Base-by-base conservation (phyloP, 2,797 vertebrate species). In the Miichthys miiuy region DNA sequence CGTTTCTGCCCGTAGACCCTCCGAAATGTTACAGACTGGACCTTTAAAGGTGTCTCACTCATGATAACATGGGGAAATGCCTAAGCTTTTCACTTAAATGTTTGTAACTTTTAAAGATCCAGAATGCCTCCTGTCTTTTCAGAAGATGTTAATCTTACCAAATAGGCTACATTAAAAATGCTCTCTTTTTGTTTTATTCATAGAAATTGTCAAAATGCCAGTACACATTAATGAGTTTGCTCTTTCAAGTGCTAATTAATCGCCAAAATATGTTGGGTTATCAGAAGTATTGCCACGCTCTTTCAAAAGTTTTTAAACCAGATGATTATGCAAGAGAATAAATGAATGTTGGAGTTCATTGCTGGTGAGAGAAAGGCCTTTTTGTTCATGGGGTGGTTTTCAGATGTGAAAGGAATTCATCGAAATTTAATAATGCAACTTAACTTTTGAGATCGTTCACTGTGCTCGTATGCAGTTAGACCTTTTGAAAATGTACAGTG, bases 401-500 rank as follows among this genome's bases (percentile, higher is more conserved):
- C 25, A 16, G 3, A 42, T 68, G 41, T 60, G 23, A 74, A 61
- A 63, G 4, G 10, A 68, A 70, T 83, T 34, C n/a, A 67, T 75
- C 41, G 34, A 8, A 61, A 56, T 67, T 50, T 68, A 54, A 66
- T 56, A 52, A 25, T 25, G 34, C 67, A 54, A 67, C 48, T 52
- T 50, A 27, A 67, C 70, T 80, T 74, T 71, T 38, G 21, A 27
- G 57, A 63, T 14, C 0, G 3, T 66, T 75, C 52, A 56, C 25
- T 44, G 62, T 68, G 67, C 72, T 68, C 50, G 17, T 70, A 14
- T 62, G 82, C 64, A 55, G 80, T 74, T 47, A 85, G 84, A 89
- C 89, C 87, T 88, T 88, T 86, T 20, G 41, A 69, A 80, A 89
- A 87, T 85, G 83, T 89, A 87, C 85, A 88, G 78, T 82, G 89